Evolutionary conservation across 2,113 vertebrate species (phyloP).

Genomic region (Rhinoderma darwinii): DNA sequence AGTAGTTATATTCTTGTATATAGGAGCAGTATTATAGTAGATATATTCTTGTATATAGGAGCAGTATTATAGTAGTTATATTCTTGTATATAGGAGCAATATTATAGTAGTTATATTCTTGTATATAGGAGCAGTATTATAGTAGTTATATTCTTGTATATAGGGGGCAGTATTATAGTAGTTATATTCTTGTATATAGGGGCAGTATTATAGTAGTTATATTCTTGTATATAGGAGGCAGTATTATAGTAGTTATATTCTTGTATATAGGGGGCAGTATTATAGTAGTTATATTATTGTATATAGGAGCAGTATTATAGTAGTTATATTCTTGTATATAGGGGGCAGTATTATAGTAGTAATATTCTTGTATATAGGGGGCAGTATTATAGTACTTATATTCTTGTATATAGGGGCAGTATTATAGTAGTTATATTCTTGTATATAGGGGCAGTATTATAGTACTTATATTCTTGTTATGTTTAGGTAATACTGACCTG

Average conservation of each 20-base stretch:
- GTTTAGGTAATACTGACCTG: constrained; percentile 68
- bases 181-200: constrained; percentile 13
- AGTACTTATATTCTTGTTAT: background rate
- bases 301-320: background rate
- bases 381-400: too few species aligned
- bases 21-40: constrained; percentile 7
- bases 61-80: constrained; percentile 16
- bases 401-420: background rate
- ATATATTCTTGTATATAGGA: background rate
- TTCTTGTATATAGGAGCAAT: background rate
- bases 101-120: constrained; percentile 14
- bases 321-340: background rate
- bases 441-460: background rate
- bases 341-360: constrained; percentile 11
- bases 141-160: constrained; percentile 10
- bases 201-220: constrained; percentile 8
- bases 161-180: background rate
- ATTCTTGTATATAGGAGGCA: background rate
- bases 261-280: constrained; percentile 1
- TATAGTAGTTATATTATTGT: background rate
- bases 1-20: constrained; percentile 4
- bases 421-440: background rate
- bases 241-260: constrained; percentile 8
- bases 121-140: background rate
- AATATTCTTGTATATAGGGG: too few species aligned